These are phyloP conservation scores for Drosophila quasianomalipes DNA, from an alignment of 2,888 invertebrate species.

Conservation along the genomic window DNA sequence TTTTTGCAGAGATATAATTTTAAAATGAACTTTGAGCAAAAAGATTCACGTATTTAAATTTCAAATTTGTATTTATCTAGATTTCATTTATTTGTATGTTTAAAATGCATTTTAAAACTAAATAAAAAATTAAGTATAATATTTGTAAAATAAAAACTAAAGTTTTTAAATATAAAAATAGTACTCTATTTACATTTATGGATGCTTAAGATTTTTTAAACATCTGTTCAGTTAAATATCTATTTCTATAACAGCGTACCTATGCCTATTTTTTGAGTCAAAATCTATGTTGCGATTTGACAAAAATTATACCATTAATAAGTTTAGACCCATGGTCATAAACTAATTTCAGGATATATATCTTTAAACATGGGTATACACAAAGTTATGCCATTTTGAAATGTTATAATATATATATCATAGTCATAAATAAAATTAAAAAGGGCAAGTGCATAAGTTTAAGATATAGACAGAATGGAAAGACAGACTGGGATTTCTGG, in stretches of 20 bases:
- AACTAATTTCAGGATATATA: neutral
- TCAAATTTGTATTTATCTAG: too few relatives aligned
- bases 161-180: neutral
- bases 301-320: neutral
- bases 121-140: too few relatives aligned
- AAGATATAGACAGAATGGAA: neutral
- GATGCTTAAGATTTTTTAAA: neutral
- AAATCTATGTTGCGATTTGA: neutral
- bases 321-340: neutral
- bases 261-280: neutral
- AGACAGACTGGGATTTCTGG: neutral
- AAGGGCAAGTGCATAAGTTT: neutral
- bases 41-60: neutral
- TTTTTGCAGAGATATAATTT: neutral
- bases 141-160: neutral
- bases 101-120: too few relatives aligned
- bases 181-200: neutral
- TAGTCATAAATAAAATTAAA: neutral
- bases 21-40: neutral
- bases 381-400: neutral
- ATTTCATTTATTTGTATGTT: neutral
- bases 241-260: neutral
- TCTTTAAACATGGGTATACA: too few relatives aligned
- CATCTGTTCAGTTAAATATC: neutral
- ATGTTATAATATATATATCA: neutral